phyloP scores from a whole-genome alignment of 2,113 vertebrate species.

The Ivindomyrus marchei region DNA sequence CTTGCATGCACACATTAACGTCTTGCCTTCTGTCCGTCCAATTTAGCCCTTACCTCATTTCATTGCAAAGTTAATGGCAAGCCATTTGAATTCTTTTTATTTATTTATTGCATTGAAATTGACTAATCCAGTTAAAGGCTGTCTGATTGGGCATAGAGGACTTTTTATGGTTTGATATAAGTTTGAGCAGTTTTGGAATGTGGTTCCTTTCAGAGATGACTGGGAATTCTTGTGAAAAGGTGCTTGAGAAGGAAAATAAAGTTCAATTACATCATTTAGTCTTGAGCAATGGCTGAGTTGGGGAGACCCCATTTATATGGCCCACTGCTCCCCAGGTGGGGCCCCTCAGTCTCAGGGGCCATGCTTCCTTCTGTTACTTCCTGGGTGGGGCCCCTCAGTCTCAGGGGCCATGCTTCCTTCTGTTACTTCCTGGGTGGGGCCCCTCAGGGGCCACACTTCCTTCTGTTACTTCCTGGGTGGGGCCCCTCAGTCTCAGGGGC shows the following conservation, averaged over 20 bases:
- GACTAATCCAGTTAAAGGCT: not conserved
- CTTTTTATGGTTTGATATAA: not conserved
- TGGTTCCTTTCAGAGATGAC: not conserved
- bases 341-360: not conserved
- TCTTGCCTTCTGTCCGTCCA: not conserved
- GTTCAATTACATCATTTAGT: slow-evolving; percentile 42
- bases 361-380: not conserved
- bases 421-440: slow-evolving; percentile 29
- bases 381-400: not conserved
- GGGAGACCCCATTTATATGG: slow-evolving; percentile 34
- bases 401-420: not conserved
- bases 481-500: too few species aligned
- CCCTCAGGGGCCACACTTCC: slow-evolving; percentile 17
- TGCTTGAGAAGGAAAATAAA: slow-evolving; percentile 4
- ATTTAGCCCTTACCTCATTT: slow-evolving; percentile 13
- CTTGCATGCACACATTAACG: slow-evolving; percentile 17
- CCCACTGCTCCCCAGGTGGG: not conserved
- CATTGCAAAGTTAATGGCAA: slow-evolving; percentile 25
- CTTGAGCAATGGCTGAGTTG: slow-evolving; percentile 34
- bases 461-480: not conserved
- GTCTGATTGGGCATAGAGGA: not conserved
- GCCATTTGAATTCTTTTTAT: slow-evolving; percentile 24
- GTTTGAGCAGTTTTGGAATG: not conserved
- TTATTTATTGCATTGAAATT: slow-evolving; percentile 19
- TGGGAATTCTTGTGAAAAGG: not conserved